Conservation (phyloP, 1,140 invertebrate genomes). For the Brachionus rotundiformis region DNA sequence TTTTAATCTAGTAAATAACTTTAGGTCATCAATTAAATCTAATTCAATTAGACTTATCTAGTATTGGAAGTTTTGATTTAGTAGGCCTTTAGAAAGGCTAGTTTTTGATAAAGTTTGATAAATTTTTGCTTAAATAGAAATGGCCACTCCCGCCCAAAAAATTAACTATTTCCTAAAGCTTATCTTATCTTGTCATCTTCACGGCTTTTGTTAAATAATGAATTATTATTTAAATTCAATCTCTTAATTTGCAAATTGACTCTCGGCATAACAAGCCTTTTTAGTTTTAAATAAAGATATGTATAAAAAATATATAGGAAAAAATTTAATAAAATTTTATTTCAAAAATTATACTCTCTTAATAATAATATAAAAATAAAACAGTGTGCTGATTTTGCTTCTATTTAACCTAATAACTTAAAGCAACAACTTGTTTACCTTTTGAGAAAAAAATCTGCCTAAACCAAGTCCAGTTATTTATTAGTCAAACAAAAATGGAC, state of each 20-base stretch:
- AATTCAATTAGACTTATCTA: conserved; percentile 22
- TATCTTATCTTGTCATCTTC: neutral
- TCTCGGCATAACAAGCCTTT: neutral
- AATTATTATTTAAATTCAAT: conserved; percentile 10
- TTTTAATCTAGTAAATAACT: neutral
- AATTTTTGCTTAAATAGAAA: neutral
- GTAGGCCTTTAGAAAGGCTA: neutral
- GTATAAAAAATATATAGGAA: too few relatives aligned
- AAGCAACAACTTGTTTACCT: neutral
- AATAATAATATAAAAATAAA: too few relatives aligned
- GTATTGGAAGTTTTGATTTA: neutral
- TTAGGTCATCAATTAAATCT: conserved; percentile 39
- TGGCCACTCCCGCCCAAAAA: neutral
- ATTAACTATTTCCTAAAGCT: neutral
- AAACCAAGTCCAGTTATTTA: neutral
- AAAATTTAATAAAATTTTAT: too few relatives aligned
- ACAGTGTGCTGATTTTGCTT: too few relatives aligned
- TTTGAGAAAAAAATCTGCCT: neutral
- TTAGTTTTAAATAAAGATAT: too few relatives aligned
- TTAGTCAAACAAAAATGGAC: neutral
- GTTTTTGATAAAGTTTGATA: neutral
- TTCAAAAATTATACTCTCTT: too few relatives aligned
- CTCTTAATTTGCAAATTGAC: neutral
- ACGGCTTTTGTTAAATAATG: conserved; percentile 9
- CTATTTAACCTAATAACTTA: too few relatives aligned